Evolutionary conservation across 2,113 vertebrate genomes (phyloP).

Genomic region (Delphinus delphis): DNA sequence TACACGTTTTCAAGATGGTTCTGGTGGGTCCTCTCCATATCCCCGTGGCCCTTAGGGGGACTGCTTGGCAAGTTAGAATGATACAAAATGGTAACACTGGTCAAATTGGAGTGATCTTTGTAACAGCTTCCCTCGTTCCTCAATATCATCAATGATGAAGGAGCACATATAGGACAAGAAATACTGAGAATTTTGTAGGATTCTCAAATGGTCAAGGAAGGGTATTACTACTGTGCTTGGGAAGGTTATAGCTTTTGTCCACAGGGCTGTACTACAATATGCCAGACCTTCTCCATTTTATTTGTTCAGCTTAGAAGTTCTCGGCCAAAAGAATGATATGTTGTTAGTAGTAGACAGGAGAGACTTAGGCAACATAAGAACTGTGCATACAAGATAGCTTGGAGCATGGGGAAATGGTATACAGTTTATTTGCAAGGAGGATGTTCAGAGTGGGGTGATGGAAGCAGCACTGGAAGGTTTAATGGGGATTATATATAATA

Average conservation of each 20-base stretch:
- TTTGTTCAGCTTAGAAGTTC: not conserved
- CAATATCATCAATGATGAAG: not conserved
- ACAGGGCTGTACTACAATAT: not conserved
- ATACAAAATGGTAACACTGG: not conserved
- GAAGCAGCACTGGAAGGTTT: not conserved
- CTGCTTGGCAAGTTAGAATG: not conserved
- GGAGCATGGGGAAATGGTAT: too few species aligned
- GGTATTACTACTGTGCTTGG: not conserved
- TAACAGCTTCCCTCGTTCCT: not conserved
- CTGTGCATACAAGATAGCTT: not conserved
- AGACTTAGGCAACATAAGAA: not conserved
- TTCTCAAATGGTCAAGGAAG: not conserved
- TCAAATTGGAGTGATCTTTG: not conserved
- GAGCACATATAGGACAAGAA: not conserved
- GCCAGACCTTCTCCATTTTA: not conserved
- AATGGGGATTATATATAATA: not conserved
- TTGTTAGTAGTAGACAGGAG: not conserved
- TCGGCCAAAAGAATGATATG: not conserved
- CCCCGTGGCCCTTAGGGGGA: not conserved
- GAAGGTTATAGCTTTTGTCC: not conserved
- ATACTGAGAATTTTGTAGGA: not conserved
- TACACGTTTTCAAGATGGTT: not conserved
- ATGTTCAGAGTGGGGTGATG: not conserved
- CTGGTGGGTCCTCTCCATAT: not conserved
- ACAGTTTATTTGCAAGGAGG: not conserved